Base-by-base conservation (phyloP, 2,888 invertebrate genomes). In the Vesta saturnalis region DNA sequence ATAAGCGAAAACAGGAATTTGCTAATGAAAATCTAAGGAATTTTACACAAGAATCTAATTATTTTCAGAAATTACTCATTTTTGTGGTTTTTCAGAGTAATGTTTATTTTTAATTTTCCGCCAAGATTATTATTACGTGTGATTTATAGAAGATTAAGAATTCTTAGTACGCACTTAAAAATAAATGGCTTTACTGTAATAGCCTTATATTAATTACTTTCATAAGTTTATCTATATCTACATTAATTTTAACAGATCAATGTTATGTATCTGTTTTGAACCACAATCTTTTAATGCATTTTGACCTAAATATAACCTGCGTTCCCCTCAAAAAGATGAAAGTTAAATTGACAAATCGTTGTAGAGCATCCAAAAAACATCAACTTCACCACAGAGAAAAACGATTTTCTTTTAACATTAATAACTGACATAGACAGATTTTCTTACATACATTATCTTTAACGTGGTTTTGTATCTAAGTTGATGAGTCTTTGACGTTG, bases 271-370 rank as follows among this genome's bases (percentile, higher is more conserved):
- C n/a, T n/a, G n/a, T n/a, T n/a, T n/a, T n/a, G n/a, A n/a, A n/a
- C n/a, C n/a, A n/a, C n/a, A n/a, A n/a, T n/a, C n/a, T n/a, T n/a
- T n/a, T n/a, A n/a, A n/a, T n/a, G n/a, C n/a, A n/a, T n/a, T 39
- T 39, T 39, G n/a, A 39, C 12, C n/a, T 39, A 39, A 39, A 39
- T 39, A 39, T n/a, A n/a, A 39, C n/a, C 2, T n/a, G n/a, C 39
- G 8, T 23, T 23, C 8, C 23, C 8, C 12, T 8, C 39, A 46
- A 39, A 47, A 60, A 22, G 49, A 18, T 22, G 43, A 43, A 46
- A 65, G 60, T 61, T 66, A 66, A 66, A 66, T 60, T 66, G 66
- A 66, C 56, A 66, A 66, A 66, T 66, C 21, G 66, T 16, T 39
- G 18, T 60, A 18, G 55, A 18, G 54, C 23, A 60, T 55, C 55